These are phyloP conservation scores for Cheirogaleus major DNA, from an alignment of 2,797 vertebrate species.

Conservation along the genomic window DNA sequence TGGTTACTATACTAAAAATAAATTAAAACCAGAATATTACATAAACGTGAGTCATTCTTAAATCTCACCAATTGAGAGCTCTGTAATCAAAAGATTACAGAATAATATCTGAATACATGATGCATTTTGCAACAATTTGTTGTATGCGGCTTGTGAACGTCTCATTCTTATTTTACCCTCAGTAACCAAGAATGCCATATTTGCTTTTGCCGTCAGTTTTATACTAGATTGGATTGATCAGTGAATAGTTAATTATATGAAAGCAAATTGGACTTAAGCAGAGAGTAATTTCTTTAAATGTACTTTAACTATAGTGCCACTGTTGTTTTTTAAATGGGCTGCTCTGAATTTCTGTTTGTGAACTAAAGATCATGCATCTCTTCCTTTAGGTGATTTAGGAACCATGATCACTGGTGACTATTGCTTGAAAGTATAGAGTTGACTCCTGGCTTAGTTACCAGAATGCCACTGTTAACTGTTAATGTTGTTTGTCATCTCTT, in stretches of 20 bases:
- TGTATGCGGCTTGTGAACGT: not conserved
- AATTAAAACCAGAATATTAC: not conserved
- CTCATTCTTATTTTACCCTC: not conserved
- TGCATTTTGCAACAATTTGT: not conserved
- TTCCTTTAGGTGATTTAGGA: not conserved
- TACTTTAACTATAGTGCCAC: not conserved
- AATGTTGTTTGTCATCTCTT: not conserved
- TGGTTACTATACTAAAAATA: not conserved
- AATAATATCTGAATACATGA: not conserved
- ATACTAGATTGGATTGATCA: not conserved
- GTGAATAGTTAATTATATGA: not conserved
- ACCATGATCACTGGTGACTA: not conserved
- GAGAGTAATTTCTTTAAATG: not conserved
- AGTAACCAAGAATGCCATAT: not conserved
- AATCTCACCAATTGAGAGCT: not conserved
- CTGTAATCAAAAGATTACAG: not conserved
- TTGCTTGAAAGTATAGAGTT: not conserved
- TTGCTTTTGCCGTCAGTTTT: not conserved
- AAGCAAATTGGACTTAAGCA: not conserved
- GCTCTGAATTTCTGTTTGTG: not conserved
- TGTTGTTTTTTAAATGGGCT: not conserved
- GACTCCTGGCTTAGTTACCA: not conserved
- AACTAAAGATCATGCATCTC: not conserved
- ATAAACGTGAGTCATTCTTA: not conserved
- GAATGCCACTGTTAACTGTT: not conserved